phyloP scores from a whole-genome alignment of 2,113 vertebrate genomes.

The Rhea americana region DNA sequence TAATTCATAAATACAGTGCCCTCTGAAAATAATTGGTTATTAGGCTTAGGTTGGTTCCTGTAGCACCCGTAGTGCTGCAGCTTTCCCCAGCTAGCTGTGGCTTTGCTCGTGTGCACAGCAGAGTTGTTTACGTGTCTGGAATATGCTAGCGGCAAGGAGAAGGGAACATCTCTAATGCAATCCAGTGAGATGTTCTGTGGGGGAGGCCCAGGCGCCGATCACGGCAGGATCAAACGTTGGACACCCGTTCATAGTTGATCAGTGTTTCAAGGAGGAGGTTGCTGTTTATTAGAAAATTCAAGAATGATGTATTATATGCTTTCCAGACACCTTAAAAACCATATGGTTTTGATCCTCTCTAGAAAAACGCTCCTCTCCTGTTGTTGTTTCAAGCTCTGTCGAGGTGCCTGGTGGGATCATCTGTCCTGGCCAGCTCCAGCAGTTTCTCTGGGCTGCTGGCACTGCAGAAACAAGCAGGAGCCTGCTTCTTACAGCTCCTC shows the following conservation, averaged over 20 bases:
- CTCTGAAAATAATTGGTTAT: constrained; percentile 25
- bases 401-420: neutral
- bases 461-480: neutral
- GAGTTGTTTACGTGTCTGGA: constrained; percentile 61
- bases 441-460: neutral
- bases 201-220: constrained; percentile 35
- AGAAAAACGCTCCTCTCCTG: neutral
- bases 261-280: neutral
- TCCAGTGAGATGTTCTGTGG: constrained; percentile 43
- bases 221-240: constrained; percentile 20
- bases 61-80: neutral
- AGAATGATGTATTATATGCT: neutral
- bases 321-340: neutral
- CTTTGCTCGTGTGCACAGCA: constrained; percentile 12
- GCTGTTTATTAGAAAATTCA: neutral
- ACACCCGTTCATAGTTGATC: neutral
- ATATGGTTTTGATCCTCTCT: neutral
- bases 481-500: neutral
- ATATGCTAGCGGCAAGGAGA: constrained; percentile 68
- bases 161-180: constrained; percentile 53
- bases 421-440: neutral
- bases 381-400: neutral
- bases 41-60: neutral
- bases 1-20: constrained; percentile 34
- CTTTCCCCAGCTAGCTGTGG: constrained; percentile 41